Evolutionary conservation across 2,888 invertebrate species (phyloP), one percentile per base, ranked within the genome.

Genomic region (Microchrysa polita): DNA sequence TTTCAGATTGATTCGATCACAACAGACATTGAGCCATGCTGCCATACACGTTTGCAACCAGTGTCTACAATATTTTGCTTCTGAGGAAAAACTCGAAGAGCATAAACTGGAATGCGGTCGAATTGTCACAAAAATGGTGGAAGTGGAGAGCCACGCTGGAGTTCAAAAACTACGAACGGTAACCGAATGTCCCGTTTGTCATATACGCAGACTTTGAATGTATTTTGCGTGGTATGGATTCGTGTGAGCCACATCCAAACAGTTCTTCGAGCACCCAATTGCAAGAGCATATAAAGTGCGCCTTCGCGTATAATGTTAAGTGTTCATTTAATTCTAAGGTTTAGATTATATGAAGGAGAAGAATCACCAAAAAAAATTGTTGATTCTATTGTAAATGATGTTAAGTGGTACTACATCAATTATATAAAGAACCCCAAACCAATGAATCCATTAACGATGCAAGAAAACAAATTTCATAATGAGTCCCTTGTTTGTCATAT

Each of bases 121-220:
- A 61, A 52, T 69, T 20, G 65, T 73, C n/a, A 67, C 73, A 5
- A 40, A 18, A 12, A 89, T 89, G 76, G 76, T 34, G 65, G 72
- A n/a, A n/a, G n/a, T n/a, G n/a, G n/a, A n/a, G n/a, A n/a, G n/a
- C 67, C 72, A 77, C 63, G 73, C 74, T 65, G 67, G 75, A 16
- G 44, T 73, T 22, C 57, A 76, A 22, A 84, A 18, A 22, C n/a
- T 40, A 27, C 14, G 18, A 67, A 10, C 73, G 67, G 14, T 18
- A 73, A 73, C 5, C 20, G 12, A 23, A 73, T 48, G 57, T 72
- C 9, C 71, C 71, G 16, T 74, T 42, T 16, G 48, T 1, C 34
- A 44, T 74, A 12, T 71, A 71, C 16, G 69, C 44, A 10, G 74
- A 71, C 20, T 71, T 74, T n/a, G n/a, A n/a, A n/a, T n/a, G n/a